Evolutionary conservation across 2,113 vertebrate genomes (phyloP), one percentile per base, ranked within the genome.

Genomic region (Gorsachius goisagi): DNA sequence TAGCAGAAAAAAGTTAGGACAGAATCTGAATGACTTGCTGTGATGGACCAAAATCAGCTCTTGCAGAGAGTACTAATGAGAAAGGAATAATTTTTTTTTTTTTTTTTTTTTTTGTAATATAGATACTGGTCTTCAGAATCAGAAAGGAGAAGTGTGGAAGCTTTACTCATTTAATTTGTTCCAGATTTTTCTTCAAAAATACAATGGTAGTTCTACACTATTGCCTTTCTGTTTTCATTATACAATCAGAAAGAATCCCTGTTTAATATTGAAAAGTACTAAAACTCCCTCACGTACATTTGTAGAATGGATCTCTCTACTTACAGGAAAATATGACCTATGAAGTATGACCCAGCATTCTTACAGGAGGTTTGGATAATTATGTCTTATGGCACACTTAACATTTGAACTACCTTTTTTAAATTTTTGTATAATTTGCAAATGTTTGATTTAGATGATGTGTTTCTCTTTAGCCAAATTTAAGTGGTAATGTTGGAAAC

Each of bases 71-170:
- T 56, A 9, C 4, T 64, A 47, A 41, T 37, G 9, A 11, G 32
- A 73, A 64, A 59, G 21, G 15, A 81, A 41, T 37, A 22, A 9
- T 41, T 11, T 45, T n/a, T n/a, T n/a, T n/a, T n/a, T n/a, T n/a
- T n/a, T n/a, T n/a, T n/a, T 2, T 41, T 2, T 47, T 10, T 45
- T 2, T 47, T 9, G 8, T 39, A 2, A 7, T 41, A 18, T 11
- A n/a, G 12, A 30, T 3, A 64, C 8, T 85, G 21, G 2, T 64
- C 24, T 77, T 80, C 55, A 73, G 9, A 2, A 30, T 62, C 45
- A 67, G 18, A 62, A 60, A 10, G 11, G 12, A 63, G 16, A 53
- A 41, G 5, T 26, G 26, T 45, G 68, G 19, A 60, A 77, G 26
- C 4, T 28, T 32, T 24, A 37, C 5, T 39, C 5, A 37, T 35